Evolutionary conservation across 2,113 vertebrate species (phyloP).

Genomic region (Mionectes macconnelli): DNA sequence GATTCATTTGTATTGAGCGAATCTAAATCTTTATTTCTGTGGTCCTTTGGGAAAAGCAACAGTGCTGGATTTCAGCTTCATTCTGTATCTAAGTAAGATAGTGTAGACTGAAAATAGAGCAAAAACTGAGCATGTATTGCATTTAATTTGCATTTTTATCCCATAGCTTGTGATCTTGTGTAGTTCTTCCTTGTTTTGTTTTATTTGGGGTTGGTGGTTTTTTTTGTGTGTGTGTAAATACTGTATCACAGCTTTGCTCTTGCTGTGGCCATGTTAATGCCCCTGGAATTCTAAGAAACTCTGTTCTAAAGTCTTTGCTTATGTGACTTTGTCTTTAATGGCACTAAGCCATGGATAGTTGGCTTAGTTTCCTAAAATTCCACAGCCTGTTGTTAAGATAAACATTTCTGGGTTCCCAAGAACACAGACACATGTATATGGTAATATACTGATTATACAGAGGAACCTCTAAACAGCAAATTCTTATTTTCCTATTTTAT

Average conservation of each 20-base stretch:
- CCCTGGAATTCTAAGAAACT: neutral
- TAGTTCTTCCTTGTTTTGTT: neutral
- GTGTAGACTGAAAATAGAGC: neutral
- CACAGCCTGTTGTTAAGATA: constrained; percentile 63
- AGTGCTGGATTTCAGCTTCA: neutral
- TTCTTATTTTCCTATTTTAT: neutral
- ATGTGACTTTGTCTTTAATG: constrained; percentile 50
- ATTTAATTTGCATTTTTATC: neutral
- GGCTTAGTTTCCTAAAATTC: constrained; percentile 44
- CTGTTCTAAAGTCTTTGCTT: neutral
- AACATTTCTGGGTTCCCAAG: constrained; percentile 54
- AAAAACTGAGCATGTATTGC: neutral
- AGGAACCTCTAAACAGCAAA: neutral
- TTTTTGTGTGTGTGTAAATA: neutral
- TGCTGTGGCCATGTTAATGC: neutral
- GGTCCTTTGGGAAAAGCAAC: neutral
- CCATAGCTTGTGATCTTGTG: neutral
- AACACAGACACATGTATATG: constrained; percentile 14
- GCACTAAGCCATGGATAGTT: constrained; percentile 24
- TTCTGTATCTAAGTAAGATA: neutral
- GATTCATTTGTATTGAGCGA: neutral
- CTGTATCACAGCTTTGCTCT: neutral
- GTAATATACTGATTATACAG: neutral
- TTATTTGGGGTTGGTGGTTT: neutral
- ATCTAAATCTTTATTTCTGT: neutral